These are phyloP conservation scores for Drosophila mayri DNA, from an alignment of 1,140 invertebrate species.

Conservation along the genomic window DNA sequence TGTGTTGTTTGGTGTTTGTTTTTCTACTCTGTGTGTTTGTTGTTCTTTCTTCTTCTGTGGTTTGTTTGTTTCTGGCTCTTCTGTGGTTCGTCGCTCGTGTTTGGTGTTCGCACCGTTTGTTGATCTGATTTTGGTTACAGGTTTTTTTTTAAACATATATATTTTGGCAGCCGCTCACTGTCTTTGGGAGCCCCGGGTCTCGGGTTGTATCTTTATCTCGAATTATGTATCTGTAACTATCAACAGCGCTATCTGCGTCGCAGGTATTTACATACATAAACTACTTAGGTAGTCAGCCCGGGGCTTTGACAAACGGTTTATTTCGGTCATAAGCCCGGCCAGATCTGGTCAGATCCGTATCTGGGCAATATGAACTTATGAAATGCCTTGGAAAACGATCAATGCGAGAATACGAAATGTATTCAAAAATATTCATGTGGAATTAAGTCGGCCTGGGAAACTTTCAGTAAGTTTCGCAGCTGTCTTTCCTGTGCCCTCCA, in stretches of 20 bases:
- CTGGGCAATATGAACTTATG: conserved; percentile 60
- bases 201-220: conserved; percentile 49
- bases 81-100: conserved; percentile 53
- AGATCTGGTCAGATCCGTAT: conserved; percentile 54
- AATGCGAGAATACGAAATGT: conserved; percentile 16
- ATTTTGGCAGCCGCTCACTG: conserved; percentile 47
- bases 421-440: conserved; percentile 59
- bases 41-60: conserved; percentile 4
- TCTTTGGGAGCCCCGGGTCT: conserved; percentile 15
- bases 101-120: conserved; percentile 63
- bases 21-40: conserved; percentile 13
- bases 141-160: conserved; percentile 24
- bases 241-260: conserved; percentile 56
- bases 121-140: conserved; percentile 65
- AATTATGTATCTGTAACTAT: conserved; percentile 62
- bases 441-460: conserved; percentile 61
- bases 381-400: conserved; percentile 49
- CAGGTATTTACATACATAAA: conserved; percentile 57
- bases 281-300: conserved; percentile 53
- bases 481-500: conserved; percentile 26
- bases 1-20: conserved; percentile 34
- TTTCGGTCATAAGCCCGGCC: conserved; percentile 54
- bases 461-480: conserved; percentile 44
- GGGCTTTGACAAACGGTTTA: conserved; percentile 51
- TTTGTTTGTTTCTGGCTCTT: conserved; percentile 30